Conservation (phyloP, 2,113 vertebrate species). For the Perca schrenkii region DNA sequence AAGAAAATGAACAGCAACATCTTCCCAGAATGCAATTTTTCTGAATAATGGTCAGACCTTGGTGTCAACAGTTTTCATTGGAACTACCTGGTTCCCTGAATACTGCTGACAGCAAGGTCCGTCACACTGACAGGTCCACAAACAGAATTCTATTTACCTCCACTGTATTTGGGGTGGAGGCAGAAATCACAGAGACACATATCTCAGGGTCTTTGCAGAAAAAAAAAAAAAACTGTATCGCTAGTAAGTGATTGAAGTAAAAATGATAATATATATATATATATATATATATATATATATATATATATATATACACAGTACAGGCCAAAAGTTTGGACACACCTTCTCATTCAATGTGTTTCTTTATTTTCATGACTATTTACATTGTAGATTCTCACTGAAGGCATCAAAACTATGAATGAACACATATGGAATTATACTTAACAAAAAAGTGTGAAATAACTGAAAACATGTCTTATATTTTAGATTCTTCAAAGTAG, state of each 20-base stretch:
- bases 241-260: background rate
- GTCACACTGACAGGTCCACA: background rate
- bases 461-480: too few relatives aligned
- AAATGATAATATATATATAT: background rate
- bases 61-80: background rate
- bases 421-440: too few relatives aligned
- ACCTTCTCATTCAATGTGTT: too few relatives aligned
- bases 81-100: background rate
- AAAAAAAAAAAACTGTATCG: background rate
- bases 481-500: too few relatives aligned
- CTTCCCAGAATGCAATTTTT: background rate
- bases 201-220: background rate
- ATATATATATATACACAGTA: too few relatives aligned
- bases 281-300: too few relatives aligned
- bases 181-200: slow-evolving; percentile 15
- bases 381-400: too few relatives aligned
- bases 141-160: background rate
- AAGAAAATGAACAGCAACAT: slow-evolving; percentile 11
- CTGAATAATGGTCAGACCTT: background rate
- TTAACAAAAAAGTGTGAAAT: too few relatives aligned
- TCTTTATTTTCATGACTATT: too few relatives aligned
- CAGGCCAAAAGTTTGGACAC: too few relatives aligned
- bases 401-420: too few relatives aligned
- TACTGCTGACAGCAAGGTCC: background rate
- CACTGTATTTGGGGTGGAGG: background rate